These are phyloP conservation scores for Amiota communis DNA, from an alignment of 2,888 invertebrate species.

Conservation along the genomic window DNA sequence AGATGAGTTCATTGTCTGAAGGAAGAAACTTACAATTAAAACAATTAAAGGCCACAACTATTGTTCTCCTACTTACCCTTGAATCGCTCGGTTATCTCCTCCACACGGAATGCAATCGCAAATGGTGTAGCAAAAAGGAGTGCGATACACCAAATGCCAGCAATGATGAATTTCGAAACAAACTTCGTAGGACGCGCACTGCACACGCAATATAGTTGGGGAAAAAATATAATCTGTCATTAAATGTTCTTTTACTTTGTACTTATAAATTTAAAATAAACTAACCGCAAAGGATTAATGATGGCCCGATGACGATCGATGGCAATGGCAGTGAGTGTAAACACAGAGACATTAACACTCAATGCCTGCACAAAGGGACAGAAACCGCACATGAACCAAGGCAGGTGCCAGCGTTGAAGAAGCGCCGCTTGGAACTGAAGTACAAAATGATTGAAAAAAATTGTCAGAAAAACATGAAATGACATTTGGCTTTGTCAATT, in stretches of 20 bases:
- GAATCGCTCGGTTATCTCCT: constrained; percentile 66
- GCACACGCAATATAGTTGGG: constrained; percentile 61
- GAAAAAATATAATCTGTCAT: neutral
- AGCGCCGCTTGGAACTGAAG: constrained; percentile 89
- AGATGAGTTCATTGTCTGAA: constrained; percentile 65
- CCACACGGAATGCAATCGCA: constrained; percentile 71
- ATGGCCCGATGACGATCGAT: constrained; percentile 88
- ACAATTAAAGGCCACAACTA: neutral
- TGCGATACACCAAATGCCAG: constrained; percentile 83
- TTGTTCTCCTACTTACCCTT: constrained; percentile 57
- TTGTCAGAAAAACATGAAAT: neutral
- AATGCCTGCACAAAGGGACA: constrained; percentile 91
- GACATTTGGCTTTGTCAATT: neutral
- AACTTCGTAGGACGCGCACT: constrained; percentile 84
- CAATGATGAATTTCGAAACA: constrained; percentile 82
- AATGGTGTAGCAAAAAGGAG: constrained; percentile 81
- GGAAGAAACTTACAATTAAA: neutral
- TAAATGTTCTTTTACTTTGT: neutral
- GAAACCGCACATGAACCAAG: constrained; percentile 89
- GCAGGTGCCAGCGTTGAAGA: constrained; percentile 88
- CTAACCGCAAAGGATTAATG: constrained; percentile 82
- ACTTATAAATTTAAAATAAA: constrained; percentile 37
- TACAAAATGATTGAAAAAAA: neutral
- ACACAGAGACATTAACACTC: constrained; percentile 91
- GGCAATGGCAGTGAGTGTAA: constrained; percentile 89